Percentiles rank a stretch among this genome's conserved stretches.
Conservation (phyloP, 2,797 vertebrate species). For the Amblyraja radiata region DNA sequence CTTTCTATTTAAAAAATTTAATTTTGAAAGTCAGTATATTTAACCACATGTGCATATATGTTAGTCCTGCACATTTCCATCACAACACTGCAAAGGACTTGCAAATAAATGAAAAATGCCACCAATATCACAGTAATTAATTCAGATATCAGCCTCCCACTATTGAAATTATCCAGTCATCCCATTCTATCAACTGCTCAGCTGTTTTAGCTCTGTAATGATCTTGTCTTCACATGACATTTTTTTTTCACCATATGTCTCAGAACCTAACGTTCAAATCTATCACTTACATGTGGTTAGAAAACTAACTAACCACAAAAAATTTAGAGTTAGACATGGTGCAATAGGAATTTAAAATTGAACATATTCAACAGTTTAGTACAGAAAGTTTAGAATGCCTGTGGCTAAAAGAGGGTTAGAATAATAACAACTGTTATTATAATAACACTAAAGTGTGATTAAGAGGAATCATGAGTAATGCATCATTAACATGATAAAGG, state of each 20-base stretch:
- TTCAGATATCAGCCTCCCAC: neutral
- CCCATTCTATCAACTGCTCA: neutral
- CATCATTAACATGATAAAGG: neutral
- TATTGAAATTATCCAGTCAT: neutral
- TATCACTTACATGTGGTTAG: neutral
- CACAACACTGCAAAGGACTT: neutral
- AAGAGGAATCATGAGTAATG: neutral
- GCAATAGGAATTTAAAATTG: neutral
- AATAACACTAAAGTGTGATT: neutral
- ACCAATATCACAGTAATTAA: neutral
- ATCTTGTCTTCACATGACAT: neutral
- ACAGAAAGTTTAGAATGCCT: neutral
- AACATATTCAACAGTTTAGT: neutral
- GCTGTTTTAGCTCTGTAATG: neutral
- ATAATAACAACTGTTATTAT: neutral
- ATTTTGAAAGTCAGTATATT: neutral
- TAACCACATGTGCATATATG: neutral
- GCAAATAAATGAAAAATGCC: neutral
- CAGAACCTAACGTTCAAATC: neutral
- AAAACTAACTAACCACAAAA: neutral
- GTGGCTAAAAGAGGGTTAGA: neutral
- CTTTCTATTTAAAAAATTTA: too few relatives aligned
- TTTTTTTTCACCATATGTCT: slow-evolving; percentile 10
- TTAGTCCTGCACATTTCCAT: neutral
- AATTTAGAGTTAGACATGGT: neutral